Base-by-base conservation (phyloP, 2,113 vertebrate species). In the Pipra filicauda region DNA sequence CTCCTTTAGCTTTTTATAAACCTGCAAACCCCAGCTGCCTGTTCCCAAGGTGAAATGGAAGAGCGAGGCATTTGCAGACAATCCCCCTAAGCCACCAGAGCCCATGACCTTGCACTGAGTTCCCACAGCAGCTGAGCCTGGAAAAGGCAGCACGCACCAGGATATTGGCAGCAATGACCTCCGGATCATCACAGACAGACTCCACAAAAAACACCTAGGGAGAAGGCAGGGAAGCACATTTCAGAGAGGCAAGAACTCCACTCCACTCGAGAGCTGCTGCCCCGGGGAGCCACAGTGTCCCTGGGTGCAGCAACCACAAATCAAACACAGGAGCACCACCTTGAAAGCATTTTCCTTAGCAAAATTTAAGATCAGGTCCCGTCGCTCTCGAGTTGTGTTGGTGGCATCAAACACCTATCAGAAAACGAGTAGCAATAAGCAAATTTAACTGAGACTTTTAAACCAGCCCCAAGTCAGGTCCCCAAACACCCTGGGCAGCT, bases 81-180 rank as follows among this genome's bases (percentile, higher is more conserved):
- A 3, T 18, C 22, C 65, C 9, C 9, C 2, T 1, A 26, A 73
- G 84, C 91, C 23, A 24, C 7, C 3, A 2, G 2, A 16, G 51
- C 39, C 9, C 8, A 10, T 39, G 91, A 91, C 73, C 92, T 75
- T 48, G 91, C 48, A 15, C 37, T 1, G 5, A 49, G n/a, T 22
- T 55, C 37, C 51, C 79, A 3, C 2, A 26, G n/a, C 70, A 80
- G 62, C 74, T 12, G 4, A 61, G 52, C 54, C 49, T 11, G 48
- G 75, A 19, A 33, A 30, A 33, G 0, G 9, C 5, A 7, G 57
- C 79, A 98, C 98, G 41, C 97, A 99, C 99, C 99, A 99, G 96
- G 95, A 99, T 99, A 69, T 99, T 99, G 77, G 99, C 99, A 97
- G 99, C 99, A 37, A 99, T 99, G 93, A 99, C 99, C 66, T 99